These are phyloP conservation scores for Lottia gigantea DNA, from an alignment of 2,888 invertebrate genomes.

Conservation along the genomic window DNA sequence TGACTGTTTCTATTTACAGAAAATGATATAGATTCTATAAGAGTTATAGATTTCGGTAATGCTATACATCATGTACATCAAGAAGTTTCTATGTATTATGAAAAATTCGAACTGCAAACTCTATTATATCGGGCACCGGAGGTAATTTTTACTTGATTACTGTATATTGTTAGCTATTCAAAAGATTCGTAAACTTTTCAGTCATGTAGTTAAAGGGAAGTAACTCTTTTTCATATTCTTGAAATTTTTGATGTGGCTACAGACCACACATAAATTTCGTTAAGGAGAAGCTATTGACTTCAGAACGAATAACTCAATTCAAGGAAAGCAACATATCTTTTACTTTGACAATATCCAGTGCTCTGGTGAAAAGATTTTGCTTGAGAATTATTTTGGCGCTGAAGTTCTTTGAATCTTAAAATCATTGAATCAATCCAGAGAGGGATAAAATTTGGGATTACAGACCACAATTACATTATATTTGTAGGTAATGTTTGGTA, in stretches of 20 bases:
- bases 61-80: slow-evolving; percentile 56
- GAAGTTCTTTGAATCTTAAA: too few species aligned
- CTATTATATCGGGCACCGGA: slow-evolving; percentile 64
- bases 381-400: too few species aligned
- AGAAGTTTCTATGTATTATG: slow-evolving; percentile 62
- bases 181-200: too few species aligned
- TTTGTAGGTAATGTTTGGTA: slow-evolving; percentile 57
- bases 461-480: background rate
- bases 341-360: background rate
- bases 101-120: slow-evolving; percentile 63
- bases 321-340: too few species aligned
- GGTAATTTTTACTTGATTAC: slow-evolving; percentile 37
- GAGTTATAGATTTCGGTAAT: slow-evolving; percentile 64
- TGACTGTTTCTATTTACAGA: slow-evolving; percentile 36
- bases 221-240: too few species aligned
- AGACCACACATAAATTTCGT: too few species aligned
- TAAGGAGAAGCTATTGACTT: too few species aligned
- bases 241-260: too few species aligned
- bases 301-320: too few species aligned
- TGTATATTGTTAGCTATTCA: too few species aligned
- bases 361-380: background rate
- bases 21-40: slow-evolving; percentile 47
- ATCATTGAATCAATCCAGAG: too few species aligned
- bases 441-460: background rate
- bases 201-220: too few species aligned